phyloP scores from a whole-genome alignment of 53 echinoderm and acorn worm species.

The Actinopyga echinites region DNA sequence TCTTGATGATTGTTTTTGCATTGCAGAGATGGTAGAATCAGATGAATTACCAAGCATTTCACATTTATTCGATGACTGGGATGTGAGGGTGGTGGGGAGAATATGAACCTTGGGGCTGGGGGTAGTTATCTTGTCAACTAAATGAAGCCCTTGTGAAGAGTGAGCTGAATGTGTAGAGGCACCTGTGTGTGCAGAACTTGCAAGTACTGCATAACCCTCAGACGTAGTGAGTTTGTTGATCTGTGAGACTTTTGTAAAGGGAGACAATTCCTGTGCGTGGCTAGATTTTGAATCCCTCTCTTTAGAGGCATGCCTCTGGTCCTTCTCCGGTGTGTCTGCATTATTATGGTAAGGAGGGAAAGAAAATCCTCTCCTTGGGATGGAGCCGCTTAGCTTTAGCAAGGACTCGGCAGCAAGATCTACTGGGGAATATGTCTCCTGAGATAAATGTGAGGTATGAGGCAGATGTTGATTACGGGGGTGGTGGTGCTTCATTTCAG shows the following conservation, averaged over 20 bases:
- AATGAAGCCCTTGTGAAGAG: not conserved
- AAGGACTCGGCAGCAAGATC: constrained; percentile 89
- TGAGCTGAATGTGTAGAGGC: not conserved
- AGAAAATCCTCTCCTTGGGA: constrained; percentile 42
- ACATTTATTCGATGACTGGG: not conserved
- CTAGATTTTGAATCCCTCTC: not conserved
- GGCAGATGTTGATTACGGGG: not conserved
- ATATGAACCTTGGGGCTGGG: constrained; percentile 40
- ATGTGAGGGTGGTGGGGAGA: constrained; percentile 4
- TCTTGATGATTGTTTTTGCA: constrained; percentile 17
- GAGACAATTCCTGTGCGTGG: not conserved
- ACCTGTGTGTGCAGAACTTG: not conserved
- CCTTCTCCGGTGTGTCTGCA: not conserved
- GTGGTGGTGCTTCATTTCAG: constrained; percentile 33
- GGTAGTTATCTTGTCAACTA: constrained; percentile 29
- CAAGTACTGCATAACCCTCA: constrained; percentile 26
- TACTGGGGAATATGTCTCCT: constrained; percentile 85
- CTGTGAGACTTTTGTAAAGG: constrained; percentile 33
- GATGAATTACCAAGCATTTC: not conserved
- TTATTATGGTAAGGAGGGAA: constrained; percentile 23
- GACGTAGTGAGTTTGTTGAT: constrained; percentile 26
- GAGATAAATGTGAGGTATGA: constrained; percentile 55
- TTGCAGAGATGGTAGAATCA: not conserved
- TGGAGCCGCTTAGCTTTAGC: constrained; percentile 74
- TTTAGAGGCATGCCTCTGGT: not conserved